Evolutionary conservation across 2,797 vertebrate species (phyloP), one percentile per base, ranked within the genome.

Genomic region (Aythya fuligula): DNA sequence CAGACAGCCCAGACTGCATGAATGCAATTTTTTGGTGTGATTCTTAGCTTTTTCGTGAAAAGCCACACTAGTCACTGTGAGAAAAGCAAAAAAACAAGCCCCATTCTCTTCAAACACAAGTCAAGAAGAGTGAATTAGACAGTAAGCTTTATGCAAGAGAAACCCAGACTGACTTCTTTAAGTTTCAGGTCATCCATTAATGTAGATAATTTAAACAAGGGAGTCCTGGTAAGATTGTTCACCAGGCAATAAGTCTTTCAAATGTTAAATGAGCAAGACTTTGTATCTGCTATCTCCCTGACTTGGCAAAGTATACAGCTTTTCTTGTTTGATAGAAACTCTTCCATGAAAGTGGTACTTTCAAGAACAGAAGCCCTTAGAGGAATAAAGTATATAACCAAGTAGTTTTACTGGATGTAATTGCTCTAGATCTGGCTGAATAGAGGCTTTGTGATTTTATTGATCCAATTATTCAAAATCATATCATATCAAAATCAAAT

Each of bases 101-200:
- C 24, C 6, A 2, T 67, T 92, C 60, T 16, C 57, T 90, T 94
- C n/a, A 82, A 79, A 74, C 38, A 30, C 1, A 5, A 78, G 45
- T 65, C 58, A 18, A 2, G 21, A 17, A 2, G 19, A 85, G 47
- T 38, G 70, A 70, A 70, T 76, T 60, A 66, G 66, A 75, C 19
- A 53, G 66, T 56, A 38, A 78, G 36, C 85, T 92, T 93, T 88
- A 39, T 72, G 61, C 43, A 90, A 86, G 38, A 90, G 71, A 80
- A 85, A 85, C 64, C 70, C 85, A 88, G 87, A 54, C 67, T 85
- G 80, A 67, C 77, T 91, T 91, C 70, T 89, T 92, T 77, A 80
- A 38, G 58, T 92, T 95, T 93, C 95, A 94, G 83, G 66, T 93
- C 80, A 90, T 94, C 87, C 84, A 89, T 94, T 94, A 94, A 77